Evolutionary conservation across 2,888 invertebrate genomes (phyloP).

Genomic region (Darwinula stevensoni): DNA sequence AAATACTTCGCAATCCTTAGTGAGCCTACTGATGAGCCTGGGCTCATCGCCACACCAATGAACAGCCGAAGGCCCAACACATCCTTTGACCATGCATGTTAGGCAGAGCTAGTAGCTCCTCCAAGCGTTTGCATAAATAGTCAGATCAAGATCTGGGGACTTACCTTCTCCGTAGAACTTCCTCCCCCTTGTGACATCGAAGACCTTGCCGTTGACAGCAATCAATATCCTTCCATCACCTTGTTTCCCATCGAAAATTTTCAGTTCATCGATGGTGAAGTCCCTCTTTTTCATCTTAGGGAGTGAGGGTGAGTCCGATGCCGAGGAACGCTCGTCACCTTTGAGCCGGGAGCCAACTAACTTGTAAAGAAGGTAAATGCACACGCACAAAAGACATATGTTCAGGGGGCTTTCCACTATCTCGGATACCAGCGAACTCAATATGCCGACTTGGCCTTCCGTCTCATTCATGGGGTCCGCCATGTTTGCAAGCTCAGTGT

Average conservation of each 20-base stretch:
- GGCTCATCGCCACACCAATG: too few relatives aligned
- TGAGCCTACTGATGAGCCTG: too few relatives aligned
- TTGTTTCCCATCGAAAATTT: slow-evolving; percentile 49
- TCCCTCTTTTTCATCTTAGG: slow-evolving; percentile 56
- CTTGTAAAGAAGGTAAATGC: slow-evolving; percentile 16
- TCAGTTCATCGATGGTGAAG: slow-evolving; percentile 60
- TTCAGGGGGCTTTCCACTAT: slow-evolving; percentile 12
- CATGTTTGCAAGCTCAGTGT: too few relatives aligned
- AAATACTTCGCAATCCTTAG: too few relatives aligned
- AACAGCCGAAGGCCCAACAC: too few relatives aligned
- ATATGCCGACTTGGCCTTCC: too few relatives aligned
- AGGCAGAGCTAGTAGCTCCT: too few relatives aligned
- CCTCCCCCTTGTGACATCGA: slow-evolving; percentile 70
- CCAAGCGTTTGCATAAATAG: too few relatives aligned
- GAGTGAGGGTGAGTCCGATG: slow-evolving; percentile 26
- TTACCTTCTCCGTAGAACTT: slow-evolving; percentile 80
- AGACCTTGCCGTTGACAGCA: slow-evolving; percentile 78
- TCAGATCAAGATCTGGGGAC: slow-evolving; percentile 8
- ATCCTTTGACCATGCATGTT: too few relatives aligned
- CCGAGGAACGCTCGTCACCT: slow-evolving; percentile 1
- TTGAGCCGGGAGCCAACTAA: slow-evolving; percentile 11
- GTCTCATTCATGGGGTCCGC: too few relatives aligned
- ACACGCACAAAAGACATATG: slow-evolving; percentile 14
- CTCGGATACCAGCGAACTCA: too few relatives aligned
- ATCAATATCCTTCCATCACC: slow-evolving; percentile 57